A percentile compares a stretch with the other conserved stretches of the same genome.
phyloP scores from a whole-genome alignment of 1,140 invertebrate species.

The Oscheius sp. region DNA sequence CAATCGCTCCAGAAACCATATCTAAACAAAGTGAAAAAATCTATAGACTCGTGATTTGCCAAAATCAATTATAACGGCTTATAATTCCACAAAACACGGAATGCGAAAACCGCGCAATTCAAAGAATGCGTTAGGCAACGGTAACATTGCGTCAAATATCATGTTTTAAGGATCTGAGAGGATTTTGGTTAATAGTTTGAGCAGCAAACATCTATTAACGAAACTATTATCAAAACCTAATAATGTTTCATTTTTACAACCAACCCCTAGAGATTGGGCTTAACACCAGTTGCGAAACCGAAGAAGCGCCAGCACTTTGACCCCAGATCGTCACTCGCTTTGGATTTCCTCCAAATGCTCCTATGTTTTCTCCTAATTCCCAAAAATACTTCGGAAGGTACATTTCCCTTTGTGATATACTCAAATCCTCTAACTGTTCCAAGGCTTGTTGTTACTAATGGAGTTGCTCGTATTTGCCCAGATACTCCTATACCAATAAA shows the following conservation, averaged over 20 bases:
- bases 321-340: slow-evolving; percentile 67
- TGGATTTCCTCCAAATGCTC: slow-evolving; percentile 53
- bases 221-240: not conserved
- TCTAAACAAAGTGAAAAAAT: not conserved
- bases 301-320: slow-evolving; percentile 73
- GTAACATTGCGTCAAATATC: not conserved
- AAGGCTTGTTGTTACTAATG: not conserved
- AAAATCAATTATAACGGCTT: too few species aligned
- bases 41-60: too few species aligned
- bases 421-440: not conserved
- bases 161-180: not conserved
- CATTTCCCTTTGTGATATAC: not conserved
- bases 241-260: not conserved
- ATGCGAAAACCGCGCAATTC: not conserved
- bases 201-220: not conserved
- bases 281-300: slow-evolving; percentile 74
- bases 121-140: not conserved
- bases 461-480: too few species aligned
- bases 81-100: not conserved
- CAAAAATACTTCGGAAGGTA: not conserved
- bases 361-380: slow-evolving; percentile 48
- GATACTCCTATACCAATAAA: too few species aligned
- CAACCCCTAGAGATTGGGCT: slow-evolving; percentile 67
- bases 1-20: slow-evolving; percentile 7
- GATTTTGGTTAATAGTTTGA: not conserved